phyloP scores from a whole-genome alignment of 2,113 vertebrate genomes.

The Microcebus murinus region DNA sequence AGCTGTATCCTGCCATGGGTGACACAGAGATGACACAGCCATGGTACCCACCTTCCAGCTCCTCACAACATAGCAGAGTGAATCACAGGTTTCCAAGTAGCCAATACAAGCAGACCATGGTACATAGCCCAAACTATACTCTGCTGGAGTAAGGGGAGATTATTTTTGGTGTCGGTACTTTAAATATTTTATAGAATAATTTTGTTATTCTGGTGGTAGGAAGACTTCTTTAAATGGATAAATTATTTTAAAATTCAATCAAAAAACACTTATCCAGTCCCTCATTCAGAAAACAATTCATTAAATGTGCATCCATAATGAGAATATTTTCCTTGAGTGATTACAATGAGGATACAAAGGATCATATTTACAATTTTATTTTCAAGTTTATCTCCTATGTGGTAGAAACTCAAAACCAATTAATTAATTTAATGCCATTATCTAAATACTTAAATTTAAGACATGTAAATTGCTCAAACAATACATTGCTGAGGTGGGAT shows the following conservation, averaged over 20 bases:
- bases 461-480: neutral
- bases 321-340: slow-evolving; percentile 30
- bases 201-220: neutral
- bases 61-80: accelerated
- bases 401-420: slow-evolving; percentile 38
- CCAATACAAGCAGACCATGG: accelerated
- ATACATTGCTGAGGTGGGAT: neutral
- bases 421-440: slow-evolving; percentile 17
- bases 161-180: neutral
- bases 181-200: neutral
- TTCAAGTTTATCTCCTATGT: slow-evolving; percentile 17
- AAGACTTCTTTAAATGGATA: neutral
- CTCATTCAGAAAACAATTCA: slow-evolving; percentile 47
- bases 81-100: accelerated
- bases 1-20: neutral
- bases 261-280: slow-evolving; percentile 11
- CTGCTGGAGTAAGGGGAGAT: accelerated
- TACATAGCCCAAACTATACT: neutral
- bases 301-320: slow-evolving; percentile 5
- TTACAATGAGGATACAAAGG: slow-evolving; percentile 22
- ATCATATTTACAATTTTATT: slow-evolving; percentile 38
- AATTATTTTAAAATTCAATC: slow-evolving; percentile 49
- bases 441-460: neutral
- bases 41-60: neutral
- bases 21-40: neutral